These are phyloP conservation scores for Galagoides demidoff DNA, from an alignment of 2,797 vertebrate species.

Conservation along the genomic window DNA sequence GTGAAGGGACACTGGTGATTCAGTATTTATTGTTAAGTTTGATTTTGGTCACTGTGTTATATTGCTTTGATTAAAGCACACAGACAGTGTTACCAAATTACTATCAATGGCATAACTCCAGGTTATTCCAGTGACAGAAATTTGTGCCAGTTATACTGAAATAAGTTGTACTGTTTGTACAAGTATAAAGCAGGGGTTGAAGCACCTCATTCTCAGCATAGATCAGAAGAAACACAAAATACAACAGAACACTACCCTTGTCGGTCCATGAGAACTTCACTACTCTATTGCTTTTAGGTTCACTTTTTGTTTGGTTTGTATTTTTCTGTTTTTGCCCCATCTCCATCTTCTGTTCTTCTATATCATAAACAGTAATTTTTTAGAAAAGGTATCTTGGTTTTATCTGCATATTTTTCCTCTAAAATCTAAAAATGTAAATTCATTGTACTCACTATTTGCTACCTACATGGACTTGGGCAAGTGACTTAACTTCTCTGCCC, in stretches of 20 bases:
- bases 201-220: background rate
- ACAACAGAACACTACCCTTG: rapidly evolving
- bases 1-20: background rate
- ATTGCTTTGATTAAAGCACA: background rate
- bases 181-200: background rate
- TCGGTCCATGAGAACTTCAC: background rate
- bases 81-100: background rate
- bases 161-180: background rate
- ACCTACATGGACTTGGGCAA: background rate
- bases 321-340: background rate
- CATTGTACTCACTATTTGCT: background rate
- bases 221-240: background rate
- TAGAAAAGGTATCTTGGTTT: background rate
- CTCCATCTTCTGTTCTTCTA: background rate
- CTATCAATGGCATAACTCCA: background rate
- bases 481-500: background rate
- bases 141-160: background rate
- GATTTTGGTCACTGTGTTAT: background rate
- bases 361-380: background rate
- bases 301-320: background rate
- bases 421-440: background rate
- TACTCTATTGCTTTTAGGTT: background rate
- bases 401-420: background rate
- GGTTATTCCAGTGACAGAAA: background rate
- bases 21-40: constrained; percentile 11